These are phyloP conservation scores for Eulemur mongoz DNA, from an alignment of 2,797 vertebrate genomes.

Conservation along the genomic window DNA sequence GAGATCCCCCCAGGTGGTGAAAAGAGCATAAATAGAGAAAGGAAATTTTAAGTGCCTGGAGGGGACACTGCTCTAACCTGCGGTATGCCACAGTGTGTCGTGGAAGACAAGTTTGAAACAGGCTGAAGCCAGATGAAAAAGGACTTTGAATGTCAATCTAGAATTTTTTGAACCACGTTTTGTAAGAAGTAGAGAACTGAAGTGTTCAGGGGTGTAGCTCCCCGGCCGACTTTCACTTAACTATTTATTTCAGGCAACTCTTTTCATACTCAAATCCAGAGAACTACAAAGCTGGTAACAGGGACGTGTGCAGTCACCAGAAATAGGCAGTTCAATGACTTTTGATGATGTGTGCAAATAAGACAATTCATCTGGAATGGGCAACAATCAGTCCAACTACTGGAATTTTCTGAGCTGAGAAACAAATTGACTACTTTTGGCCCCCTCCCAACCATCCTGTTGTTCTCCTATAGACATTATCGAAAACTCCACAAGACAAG, in stretches of 20 bases:
- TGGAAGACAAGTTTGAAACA: background rate
- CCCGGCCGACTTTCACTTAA: background rate
- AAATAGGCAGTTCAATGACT: background rate
- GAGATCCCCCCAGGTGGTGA: background rate
- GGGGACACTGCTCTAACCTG: background rate
- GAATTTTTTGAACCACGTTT: conserved; percentile 41
- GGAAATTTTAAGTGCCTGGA: background rate
- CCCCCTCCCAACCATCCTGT: background rate
- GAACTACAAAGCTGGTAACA: background rate
- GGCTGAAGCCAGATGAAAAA: background rate
- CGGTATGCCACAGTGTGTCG: rapidly evolving
- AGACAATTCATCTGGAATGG: background rate
- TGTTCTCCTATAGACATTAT: background rate
- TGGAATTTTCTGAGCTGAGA: background rate
- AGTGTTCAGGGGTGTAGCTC: background rate
- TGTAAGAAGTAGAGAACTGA: background rate
- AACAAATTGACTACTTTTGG: background rate
- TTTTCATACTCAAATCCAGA: background rate
- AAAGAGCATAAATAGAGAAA: background rate
- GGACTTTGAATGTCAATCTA: background rate
- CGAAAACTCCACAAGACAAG: background rate
- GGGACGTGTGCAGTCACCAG: background rate
- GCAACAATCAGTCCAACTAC: background rate
- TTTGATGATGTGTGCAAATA: background rate
- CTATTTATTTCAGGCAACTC: background rate